These are phyloP conservation scores for Melinaea menophilus DNA, from an alignment of 2,888 invertebrate genomes.

Conservation along the genomic window DNA sequence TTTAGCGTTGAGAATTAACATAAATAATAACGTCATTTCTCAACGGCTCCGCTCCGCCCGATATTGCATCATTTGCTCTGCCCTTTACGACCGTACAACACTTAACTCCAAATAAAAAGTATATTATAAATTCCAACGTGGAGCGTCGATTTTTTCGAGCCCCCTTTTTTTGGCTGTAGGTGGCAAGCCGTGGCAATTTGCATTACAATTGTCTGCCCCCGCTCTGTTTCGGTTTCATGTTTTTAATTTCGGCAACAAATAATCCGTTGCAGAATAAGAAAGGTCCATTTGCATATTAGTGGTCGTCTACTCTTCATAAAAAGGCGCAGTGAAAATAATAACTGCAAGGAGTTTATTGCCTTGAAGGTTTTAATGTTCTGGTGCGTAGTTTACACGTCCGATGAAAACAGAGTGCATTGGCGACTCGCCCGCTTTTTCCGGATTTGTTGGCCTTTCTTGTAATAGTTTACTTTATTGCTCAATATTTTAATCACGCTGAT, in stretches of 20 bases:
- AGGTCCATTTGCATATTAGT: conserved; percentile 64
- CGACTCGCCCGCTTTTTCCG: conserved; percentile 22
- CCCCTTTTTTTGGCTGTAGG: conserved; percentile 42
- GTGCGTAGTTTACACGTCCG: conserved; percentile 38
- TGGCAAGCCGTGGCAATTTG: conserved; percentile 48
- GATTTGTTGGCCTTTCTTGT: conserved; percentile 27
- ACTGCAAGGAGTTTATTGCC: conserved; percentile 36
- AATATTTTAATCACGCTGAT: conserved; percentile 20
- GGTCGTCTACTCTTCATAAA: conserved; percentile 49
- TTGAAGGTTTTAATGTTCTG: conserved; percentile 40
- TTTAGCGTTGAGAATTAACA: conserved; percentile 73
- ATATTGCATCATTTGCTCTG: conserved; percentile 68
- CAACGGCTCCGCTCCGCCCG: conserved; percentile 43
- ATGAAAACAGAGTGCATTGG: conserved; percentile 30
- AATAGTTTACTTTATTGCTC: conserved; percentile 24
- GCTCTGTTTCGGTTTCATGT: conserved; percentile 54
- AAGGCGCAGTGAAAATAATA: conserved; percentile 45
- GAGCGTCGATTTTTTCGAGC: conserved; percentile 41
- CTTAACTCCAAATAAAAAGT: conserved; percentile 71
- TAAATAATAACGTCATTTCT: conserved; percentile 76
- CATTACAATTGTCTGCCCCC: conserved; percentile 67
- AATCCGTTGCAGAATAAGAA: conserved; percentile 67
- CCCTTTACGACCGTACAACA: conserved; percentile 65
- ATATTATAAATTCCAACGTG: conserved; percentile 61
- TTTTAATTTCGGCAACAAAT: conserved; percentile 73